Conservation (phyloP, 2,113 vertebrate genomes). For the Malaclemys terrapin region DNA sequence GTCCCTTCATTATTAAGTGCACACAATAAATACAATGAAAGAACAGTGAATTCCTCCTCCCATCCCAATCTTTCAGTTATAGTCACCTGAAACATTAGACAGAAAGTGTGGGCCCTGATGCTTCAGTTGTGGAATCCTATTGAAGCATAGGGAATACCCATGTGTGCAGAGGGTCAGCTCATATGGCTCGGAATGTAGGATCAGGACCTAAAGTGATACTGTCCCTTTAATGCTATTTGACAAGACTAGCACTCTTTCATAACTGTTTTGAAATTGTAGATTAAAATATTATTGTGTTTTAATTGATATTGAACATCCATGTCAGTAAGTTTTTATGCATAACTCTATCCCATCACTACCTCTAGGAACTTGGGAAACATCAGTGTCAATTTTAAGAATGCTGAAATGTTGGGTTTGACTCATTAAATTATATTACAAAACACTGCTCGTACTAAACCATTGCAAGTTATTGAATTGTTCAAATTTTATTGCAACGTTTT, state of each 20-base stretch:
- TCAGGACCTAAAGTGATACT: background rate
- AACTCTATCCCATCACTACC: background rate
- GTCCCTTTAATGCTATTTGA: background rate
- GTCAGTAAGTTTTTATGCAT: background rate
- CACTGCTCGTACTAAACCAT: background rate
- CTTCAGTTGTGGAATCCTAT: accelerated
- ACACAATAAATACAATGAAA: background rate
- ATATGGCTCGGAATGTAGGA: background rate
- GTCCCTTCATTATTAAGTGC: accelerated
- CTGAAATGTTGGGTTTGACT: background rate
- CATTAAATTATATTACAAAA: conserved; percentile 19
- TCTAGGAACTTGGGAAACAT: conserved; percentile 5
- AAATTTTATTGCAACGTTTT: conserved; percentile 45
- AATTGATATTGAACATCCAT: background rate
- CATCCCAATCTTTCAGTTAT: background rate
- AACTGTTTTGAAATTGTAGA: background rate
- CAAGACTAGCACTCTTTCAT: background rate
- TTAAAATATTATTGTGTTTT: background rate
- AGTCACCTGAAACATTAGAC: background rate
- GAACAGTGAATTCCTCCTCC: background rate
- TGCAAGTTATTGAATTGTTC: conserved; percentile 31
- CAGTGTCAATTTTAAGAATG: conserved; percentile 16
- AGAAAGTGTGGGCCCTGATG: background rate
- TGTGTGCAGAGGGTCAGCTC: background rate
- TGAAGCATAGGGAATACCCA: background rate